These are phyloP conservation scores for Dissostichus mawsoni DNA, from an alignment of 2,113 vertebrate genomes.

Conservation along the genomic window DNA sequence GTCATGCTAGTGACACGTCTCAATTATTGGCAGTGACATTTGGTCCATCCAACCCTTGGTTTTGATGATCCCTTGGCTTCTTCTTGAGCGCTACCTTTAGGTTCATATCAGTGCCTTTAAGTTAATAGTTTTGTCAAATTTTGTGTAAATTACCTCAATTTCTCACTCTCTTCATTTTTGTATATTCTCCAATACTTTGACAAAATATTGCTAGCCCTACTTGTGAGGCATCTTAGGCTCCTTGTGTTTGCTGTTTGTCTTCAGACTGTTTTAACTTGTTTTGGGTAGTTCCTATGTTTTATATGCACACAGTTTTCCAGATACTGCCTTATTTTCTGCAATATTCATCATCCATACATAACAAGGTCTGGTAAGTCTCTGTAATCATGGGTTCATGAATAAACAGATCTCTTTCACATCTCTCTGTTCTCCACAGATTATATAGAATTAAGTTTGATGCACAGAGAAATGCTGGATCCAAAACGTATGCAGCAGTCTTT, in stretches of 20 bases:
- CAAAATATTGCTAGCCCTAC: too few species aligned
- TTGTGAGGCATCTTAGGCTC: too few species aligned
- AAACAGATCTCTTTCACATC: background rate
- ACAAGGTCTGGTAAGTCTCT: background rate
- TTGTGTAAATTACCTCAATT: too few species aligned
- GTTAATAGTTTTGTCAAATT: too few species aligned
- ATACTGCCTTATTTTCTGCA: background rate
- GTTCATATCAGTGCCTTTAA: too few species aligned
- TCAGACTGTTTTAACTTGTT: too few species aligned
- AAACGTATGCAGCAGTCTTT: background rate
- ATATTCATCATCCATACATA: constrained; percentile 7
- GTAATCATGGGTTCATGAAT: constrained; percentile 7
- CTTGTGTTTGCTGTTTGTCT: too few species aligned
- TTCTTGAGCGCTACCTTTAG: too few species aligned
- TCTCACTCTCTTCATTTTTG: too few species aligned
- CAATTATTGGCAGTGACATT: background rate
- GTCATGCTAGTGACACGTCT: background rate
- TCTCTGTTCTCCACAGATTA: constrained; percentile 2
- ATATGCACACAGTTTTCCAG: background rate
- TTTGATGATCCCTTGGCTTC: too few species aligned
- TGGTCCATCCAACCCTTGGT: background rate
- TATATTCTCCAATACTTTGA: too few species aligned
- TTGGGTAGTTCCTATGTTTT: background rate
- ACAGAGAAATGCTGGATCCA: background rate
- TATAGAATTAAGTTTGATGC: constrained; percentile 11